Conservation (phyloP, 2,113 vertebrate genomes). For the Microcebus tavaratra region DNA sequence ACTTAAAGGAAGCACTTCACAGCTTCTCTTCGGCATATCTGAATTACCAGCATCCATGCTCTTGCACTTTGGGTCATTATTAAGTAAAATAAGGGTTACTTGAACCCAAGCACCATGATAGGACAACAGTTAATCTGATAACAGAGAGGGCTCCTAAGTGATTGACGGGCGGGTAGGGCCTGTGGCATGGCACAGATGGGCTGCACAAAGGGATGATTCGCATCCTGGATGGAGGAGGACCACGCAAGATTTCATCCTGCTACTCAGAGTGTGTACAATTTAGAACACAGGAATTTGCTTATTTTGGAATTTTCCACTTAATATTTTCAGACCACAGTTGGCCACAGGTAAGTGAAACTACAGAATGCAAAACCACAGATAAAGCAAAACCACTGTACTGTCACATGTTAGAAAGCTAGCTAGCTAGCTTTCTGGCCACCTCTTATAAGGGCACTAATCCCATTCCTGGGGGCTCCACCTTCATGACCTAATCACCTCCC, state of each 20-base stretch:
- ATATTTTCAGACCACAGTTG: neutral
- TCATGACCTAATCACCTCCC: neutral
- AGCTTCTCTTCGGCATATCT: neutral
- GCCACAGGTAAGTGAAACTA: neutral
- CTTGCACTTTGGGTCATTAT: neutral
- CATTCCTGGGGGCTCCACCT: no score
- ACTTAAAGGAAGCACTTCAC: neutral
- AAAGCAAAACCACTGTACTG: neutral
- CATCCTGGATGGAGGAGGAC: neutral
- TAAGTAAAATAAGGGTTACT: neutral
- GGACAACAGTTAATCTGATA: neutral
- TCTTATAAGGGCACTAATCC: neutral
- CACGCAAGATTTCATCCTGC: neutral
- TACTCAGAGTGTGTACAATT: neutral
- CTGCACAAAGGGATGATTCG: neutral
- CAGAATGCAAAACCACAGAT: neutral
- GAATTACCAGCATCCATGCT: neutral
- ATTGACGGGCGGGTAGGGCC: neutral
- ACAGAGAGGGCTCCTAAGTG: neutral
- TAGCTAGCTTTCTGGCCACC: neutral
- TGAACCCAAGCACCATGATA: neutral
- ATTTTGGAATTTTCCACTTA: neutral
- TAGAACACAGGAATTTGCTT: neutral
- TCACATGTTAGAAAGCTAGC: neutral
- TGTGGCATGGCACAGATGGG: rapidly evolving